Evolutionary conservation across 2,888 invertebrate species (phyloP).

Genomic region (Leptinotarsa haldemani): DNA sequence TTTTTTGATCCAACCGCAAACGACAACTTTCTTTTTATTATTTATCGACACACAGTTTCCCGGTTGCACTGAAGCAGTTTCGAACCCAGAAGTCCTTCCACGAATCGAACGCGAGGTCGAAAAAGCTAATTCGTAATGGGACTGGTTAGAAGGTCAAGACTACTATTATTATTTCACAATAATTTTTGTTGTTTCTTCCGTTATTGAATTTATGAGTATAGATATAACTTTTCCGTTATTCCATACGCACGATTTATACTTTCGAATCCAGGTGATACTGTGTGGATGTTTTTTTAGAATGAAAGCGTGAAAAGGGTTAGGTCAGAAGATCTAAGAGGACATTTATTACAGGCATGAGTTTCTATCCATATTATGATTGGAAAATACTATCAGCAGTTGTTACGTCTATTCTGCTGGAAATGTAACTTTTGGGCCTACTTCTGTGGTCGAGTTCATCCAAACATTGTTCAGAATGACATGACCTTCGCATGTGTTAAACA

Average conservation of each 20-base stretch:
- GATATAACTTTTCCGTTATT: slow-evolving; percentile 1
- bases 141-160: slow-evolving; percentile 30
- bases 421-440: too few relatives aligned
- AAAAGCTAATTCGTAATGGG: slow-evolving; percentile 16
- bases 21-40: slow-evolving; percentile 3
- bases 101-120: slow-evolving; percentile 24
- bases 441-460: too few relatives aligned
- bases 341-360: too few relatives aligned
- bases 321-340: too few relatives aligned
- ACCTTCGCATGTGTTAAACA: too few relatives aligned
- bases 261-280: background rate
- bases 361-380: too few relatives aligned
- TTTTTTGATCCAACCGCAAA: background rate
- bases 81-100: slow-evolving; percentile 14
- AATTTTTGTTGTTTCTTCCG: slow-evolving; percentile 11
- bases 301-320: too few relatives aligned
- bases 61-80: slow-evolving; percentile 8
- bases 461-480: too few relatives aligned
- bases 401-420: too few relatives aligned
- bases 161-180: slow-evolving; percentile 19
- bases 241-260: background rate
- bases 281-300: background rate
- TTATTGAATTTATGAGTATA: slow-evolving; percentile 6
- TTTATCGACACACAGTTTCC: slow-evolving; percentile 9
- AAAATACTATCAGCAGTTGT: too few relatives aligned